These are phyloP conservation scores for Saxicola maurus DNA, from an alignment of 2,797 vertebrate species.

Conservation along the genomic window DNA sequence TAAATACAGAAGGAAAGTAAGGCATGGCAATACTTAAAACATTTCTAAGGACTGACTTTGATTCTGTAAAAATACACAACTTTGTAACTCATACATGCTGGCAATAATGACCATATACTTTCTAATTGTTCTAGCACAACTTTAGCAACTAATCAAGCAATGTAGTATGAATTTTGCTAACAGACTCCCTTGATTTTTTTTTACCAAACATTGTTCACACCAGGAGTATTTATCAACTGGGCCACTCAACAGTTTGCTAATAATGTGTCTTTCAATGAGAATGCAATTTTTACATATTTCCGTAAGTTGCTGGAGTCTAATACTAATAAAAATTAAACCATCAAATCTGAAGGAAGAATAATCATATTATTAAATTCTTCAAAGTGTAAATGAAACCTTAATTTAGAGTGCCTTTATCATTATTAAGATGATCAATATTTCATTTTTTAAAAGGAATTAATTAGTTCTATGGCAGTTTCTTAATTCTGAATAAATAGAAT, in stretches of 20 bases:
- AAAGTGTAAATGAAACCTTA: neutral
- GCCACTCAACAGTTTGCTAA: neutral
- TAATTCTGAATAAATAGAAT: neutral
- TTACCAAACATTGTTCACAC: conserved; percentile 18
- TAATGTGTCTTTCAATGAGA: neutral
- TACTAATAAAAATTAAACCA: neutral
- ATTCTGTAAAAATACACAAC: neutral
- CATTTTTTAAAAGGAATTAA: neutral
- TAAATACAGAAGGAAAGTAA: neutral
- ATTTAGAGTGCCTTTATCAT: neutral
- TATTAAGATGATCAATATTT: neutral
- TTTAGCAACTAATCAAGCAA: conserved; percentile 33
- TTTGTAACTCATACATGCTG: neutral
- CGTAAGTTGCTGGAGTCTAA: neutral
- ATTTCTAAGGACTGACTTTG: neutral
- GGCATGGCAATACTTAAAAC: neutral
- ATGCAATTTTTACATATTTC: neutral
- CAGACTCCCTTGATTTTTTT: neutral
- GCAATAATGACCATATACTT: neutral
- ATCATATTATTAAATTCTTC: neutral
- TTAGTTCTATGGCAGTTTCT: neutral
- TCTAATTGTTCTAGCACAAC: conserved; percentile 26
- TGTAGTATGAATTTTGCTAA: conserved; percentile 1
- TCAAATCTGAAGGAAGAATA: neutral
- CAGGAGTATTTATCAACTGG: neutral